Conservation (phyloP, 2,797 vertebrate species). For the Toxotes lorentzi region DNA sequence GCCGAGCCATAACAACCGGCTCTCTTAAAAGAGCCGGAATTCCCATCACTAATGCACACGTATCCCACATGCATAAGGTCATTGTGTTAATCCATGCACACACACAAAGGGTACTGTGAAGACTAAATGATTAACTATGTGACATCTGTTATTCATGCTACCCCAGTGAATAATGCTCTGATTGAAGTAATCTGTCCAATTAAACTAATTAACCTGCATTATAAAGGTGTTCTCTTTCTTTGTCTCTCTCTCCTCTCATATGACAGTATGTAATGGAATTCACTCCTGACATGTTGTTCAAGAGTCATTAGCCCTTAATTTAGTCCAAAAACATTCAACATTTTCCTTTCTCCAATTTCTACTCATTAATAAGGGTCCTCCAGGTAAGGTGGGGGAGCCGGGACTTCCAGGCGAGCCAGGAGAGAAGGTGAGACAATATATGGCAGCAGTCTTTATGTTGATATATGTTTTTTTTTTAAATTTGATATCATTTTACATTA, state of each 20-base stretch:
- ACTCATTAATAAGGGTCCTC: slow-evolving; percentile 81
- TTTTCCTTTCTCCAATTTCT: slow-evolving; percentile 27
- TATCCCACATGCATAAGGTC: slow-evolving; percentile 9
- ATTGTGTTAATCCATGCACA: slow-evolving; percentile 7
- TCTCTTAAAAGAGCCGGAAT: too few relatives aligned
- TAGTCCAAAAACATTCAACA: slow-evolving; percentile 21
- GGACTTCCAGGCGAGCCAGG: slow-evolving; percentile 87
- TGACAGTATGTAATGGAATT: slow-evolving; percentile 19
- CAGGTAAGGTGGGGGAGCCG: slow-evolving; percentile 82
- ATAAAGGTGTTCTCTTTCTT: slow-evolving; percentile 17
- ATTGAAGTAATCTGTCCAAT: slow-evolving; percentile 51
- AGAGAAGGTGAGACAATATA: slow-evolving; percentile 89
- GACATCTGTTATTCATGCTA: slow-evolving; percentile 55
- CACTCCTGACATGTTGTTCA: slow-evolving; percentile 13
- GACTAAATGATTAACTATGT: slow-evolving; percentile 51
- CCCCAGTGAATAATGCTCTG: slow-evolving; percentile 43
- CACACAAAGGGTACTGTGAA: slow-evolving; percentile 20
- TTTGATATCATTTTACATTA: neutral
- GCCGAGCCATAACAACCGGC: too few relatives aligned
- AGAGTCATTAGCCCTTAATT: slow-evolving; percentile 19
- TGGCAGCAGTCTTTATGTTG: neutral
- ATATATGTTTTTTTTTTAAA: neutral
- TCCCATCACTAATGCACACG: too few relatives aligned
- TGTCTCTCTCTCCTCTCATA: slow-evolving; percentile 2
- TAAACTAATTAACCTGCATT: slow-evolving; percentile 40